phyloP scores from a whole-genome alignment of 35 echinoderm and acorn worm species.

The Stichopus chloronotus region DNA sequence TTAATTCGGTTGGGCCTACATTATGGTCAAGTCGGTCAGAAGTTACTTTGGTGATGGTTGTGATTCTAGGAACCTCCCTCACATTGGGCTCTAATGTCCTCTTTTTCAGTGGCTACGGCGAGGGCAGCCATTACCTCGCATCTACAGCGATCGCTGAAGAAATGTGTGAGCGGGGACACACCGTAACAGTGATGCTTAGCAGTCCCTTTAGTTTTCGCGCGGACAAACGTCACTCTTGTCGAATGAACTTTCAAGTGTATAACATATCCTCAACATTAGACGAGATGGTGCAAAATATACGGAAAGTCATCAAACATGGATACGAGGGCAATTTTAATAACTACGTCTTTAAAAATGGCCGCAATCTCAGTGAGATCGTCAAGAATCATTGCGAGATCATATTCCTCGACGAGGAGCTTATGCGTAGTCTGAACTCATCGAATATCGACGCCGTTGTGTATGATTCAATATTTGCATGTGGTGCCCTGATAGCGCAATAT shows the following conservation, averaged over 20 bases:
- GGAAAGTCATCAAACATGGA: conserved; percentile 9
- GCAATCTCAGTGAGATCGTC: neutral
- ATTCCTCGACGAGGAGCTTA: conserved; percentile 12
- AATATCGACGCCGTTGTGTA: conserved; percentile 43
- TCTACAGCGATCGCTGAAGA: conserved; percentile 52
- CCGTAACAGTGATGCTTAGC: conserved; percentile 49
- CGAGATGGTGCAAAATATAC: neutral
- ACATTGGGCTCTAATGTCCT: neutral
- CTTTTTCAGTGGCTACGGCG: conserved; percentile 50
- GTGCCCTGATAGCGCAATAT: neutral
- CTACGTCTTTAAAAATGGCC: conserved; percentile 11
- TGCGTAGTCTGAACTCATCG: neutral
- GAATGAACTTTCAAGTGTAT: conserved; percentile 41
- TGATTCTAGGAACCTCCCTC: neutral
- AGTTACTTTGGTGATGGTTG: neutral
- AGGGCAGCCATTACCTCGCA: conserved; percentile 68
- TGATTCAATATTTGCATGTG: conserved; percentile 52
- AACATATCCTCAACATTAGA: neutral
- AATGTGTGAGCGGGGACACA: conserved; percentile 42
- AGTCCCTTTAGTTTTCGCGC: neutral
- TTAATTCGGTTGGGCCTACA: too few species aligned
- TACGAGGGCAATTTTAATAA: neutral
- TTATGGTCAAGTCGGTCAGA: too few species aligned
- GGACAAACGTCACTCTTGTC: conserved; percentile 17
- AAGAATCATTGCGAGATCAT: conserved; percentile 13